phyloP scores from a whole-genome alignment of 2,888 invertebrate genomes.

The Dendrolimus pini region DNA sequence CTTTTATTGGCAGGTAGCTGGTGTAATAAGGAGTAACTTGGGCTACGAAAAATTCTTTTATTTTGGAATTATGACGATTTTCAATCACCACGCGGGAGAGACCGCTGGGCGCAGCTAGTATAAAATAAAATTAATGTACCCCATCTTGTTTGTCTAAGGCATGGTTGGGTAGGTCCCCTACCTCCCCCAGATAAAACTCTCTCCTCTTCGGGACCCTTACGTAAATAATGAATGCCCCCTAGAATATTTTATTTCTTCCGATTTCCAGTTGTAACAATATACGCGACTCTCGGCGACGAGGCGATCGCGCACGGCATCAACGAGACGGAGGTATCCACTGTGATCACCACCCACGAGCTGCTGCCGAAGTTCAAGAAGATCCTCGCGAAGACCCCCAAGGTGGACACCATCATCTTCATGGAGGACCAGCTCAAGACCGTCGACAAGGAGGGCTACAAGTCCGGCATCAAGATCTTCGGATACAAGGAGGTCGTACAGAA shows the following conservation, averaged over 20 bases:
- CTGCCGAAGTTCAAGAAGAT: conserved; percentile 92
- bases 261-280: conserved; percentile 92
- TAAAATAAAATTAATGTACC: no score
- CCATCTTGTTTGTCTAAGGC: no score
- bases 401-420: conserved; percentile 90
- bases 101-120: no score
- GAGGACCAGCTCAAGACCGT: conserved; percentile 89
- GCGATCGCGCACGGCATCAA: conserved; percentile 97
- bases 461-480: conserved; percentile 82
- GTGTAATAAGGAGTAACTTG: no score
- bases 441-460: conserved; percentile 82
- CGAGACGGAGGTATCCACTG: conserved; percentile 95
- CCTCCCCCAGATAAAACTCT: not conserved
- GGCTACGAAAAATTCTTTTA: no score
- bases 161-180: no score
- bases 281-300: conserved; percentile 97
- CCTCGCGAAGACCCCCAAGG: conserved; percentile 81
- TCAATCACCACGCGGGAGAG: no score
- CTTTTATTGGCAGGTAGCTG: no score
- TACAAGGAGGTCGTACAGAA: conserved; percentile 79
- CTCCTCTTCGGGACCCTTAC: not conserved
- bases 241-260: not conserved
- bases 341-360: conserved; percentile 95
- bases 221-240: not conserved
- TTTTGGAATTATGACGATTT: no score